These are phyloP conservation scores for Protonemura montana DNA, from an alignment of 2,888 invertebrate species.

Conservation along the genomic window DNA sequence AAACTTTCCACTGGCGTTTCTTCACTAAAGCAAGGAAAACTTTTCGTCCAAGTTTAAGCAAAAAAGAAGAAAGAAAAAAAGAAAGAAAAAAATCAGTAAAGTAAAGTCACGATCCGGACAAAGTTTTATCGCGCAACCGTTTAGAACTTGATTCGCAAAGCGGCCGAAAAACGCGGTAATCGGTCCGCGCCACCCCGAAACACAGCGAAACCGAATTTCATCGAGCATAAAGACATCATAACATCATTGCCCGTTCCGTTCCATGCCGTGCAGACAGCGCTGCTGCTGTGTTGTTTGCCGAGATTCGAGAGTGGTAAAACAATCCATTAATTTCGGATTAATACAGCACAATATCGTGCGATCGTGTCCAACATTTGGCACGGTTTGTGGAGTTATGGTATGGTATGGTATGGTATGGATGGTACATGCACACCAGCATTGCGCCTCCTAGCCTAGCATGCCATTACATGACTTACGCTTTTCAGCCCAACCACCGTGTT, in stretches of 20 bases:
- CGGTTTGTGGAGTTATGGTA: neutral
- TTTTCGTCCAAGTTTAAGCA: neutral
- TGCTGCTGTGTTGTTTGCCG: neutral
- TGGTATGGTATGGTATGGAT: neutral
- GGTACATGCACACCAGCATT: neutral
- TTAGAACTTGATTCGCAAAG: neutral
- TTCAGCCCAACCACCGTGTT: neutral
- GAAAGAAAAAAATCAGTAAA: neutral
- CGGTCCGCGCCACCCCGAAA: neutral
- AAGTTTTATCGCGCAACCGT: neutral
- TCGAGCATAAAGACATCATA: neutral
- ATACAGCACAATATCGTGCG: neutral
- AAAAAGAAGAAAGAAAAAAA: neutral
- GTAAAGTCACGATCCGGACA: neutral
- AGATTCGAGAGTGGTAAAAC: neutral
- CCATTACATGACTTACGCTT: constrained; percentile 12
- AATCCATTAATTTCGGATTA: neutral
- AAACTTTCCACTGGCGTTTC: neutral
- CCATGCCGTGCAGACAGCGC: neutral
- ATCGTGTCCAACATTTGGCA: neutral
- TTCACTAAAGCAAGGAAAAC: neutral
- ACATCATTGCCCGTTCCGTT: too few species aligned
- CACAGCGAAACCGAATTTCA: neutral
- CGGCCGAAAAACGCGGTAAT: neutral
- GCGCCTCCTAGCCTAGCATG: neutral